Conservation (phyloP, 2,797 vertebrate genomes). For the Sebastes matsubarae region DNA sequence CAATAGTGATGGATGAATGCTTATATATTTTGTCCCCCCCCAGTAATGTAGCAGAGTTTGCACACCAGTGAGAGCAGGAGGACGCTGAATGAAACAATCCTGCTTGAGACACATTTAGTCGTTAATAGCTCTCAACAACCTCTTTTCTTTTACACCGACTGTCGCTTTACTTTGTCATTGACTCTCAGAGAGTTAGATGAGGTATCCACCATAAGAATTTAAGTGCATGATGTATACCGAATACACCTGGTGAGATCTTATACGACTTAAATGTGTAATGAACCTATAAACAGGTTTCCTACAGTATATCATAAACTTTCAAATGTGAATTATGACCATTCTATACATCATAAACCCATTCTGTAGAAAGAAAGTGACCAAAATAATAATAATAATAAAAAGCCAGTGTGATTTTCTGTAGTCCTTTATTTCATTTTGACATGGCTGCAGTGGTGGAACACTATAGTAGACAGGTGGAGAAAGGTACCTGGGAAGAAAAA, state of each 20-base stretch:
- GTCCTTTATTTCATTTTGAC: conserved; percentile 55
- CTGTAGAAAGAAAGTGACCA: neutral
- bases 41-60: neutral
- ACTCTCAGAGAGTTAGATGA: conserved; percentile 9
- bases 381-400: conserved; percentile 5
- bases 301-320: neutral
- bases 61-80: conserved; percentile 12
- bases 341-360: neutral
- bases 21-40: neutral
- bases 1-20: neutral
- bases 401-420: conserved; percentile 21
- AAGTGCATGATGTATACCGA: neutral
- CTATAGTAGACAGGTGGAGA: neutral
- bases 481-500: neutral
- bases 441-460: neutral
- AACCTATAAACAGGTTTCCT: neutral
- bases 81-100: conserved; percentile 27
- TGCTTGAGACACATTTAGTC: conserved; percentile 44
- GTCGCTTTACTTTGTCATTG: conserved; percentile 11
- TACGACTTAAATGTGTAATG: neutral
- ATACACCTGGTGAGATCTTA: neutral
- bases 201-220: neutral
- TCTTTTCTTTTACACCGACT: conserved; percentile 15
- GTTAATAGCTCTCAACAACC: conserved; percentile 40
- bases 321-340: neutral